Evolutionary conservation across 2,888 invertebrate genomes (phyloP).

Genomic region (Drosophila suboccidentalis): DNA sequence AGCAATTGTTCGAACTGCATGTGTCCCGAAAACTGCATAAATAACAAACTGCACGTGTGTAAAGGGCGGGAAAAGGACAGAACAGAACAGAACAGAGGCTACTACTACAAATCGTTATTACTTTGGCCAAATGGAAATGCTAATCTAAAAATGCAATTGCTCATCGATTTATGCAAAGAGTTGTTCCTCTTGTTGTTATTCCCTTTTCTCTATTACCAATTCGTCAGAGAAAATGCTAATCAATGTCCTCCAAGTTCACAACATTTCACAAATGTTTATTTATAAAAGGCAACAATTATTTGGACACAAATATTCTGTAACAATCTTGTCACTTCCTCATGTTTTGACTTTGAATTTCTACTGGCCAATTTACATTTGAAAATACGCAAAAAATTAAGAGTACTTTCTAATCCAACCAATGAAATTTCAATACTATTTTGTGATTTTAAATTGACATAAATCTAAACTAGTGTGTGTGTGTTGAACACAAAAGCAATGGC

Average conservation of each 20-base stretch:
- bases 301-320: background rate
- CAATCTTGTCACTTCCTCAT: background rate
- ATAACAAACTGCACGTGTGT: constrained; percentile 36
- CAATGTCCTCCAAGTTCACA: constrained; percentile 17
- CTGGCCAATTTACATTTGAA: background rate
- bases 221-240: constrained; percentile 28
- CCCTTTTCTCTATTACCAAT: background rate
- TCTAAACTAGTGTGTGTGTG: background rate
- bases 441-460: background rate
- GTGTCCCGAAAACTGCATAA: constrained; percentile 49
- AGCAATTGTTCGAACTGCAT: constrained; percentile 59
- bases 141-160: constrained; percentile 62
- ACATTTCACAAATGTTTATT: constrained; percentile 19
- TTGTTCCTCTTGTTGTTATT: background rate
- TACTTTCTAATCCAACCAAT: background rate
- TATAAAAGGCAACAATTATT: constrained; percentile 7
- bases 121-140: constrained; percentile 62
- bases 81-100: background rate
- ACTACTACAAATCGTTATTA: constrained; percentile 62
- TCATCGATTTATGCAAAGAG: constrained; percentile 57
- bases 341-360: background rate
- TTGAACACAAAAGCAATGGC: too few relatives aligned
- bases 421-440: background rate
- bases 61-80: background rate
- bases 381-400: background rate